A percentile compares a stretch with the other conserved stretches of the same genome.
Evolutionary conservation across 1,140 invertebrate genomes (phyloP).

Genomic region (Drosophila takahashii): DNA sequence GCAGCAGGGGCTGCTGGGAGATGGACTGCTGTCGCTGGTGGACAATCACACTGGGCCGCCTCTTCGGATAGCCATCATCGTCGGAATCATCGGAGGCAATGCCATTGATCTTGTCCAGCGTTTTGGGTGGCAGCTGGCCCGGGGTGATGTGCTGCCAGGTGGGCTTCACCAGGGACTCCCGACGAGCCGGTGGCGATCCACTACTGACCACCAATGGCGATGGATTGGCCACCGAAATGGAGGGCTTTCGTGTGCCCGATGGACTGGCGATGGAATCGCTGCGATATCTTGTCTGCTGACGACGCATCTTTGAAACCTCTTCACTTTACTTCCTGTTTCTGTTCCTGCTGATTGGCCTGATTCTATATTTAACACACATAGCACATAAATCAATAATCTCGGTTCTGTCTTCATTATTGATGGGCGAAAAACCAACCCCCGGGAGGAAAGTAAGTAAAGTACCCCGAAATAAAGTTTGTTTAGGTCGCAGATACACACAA

Average conservation of each 20-base stretch:
- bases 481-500: slow-evolving; percentile 25
- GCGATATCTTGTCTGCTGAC: slow-evolving; percentile 74
- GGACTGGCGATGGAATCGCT: slow-evolving; percentile 72
- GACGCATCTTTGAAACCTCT: slow-evolving; percentile 69
- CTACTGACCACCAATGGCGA: slow-evolving; percentile 47
- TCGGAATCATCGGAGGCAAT: slow-evolving; percentile 77
- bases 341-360: slow-evolving; percentile 44
- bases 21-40: slow-evolving; percentile 75
- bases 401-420: slow-evolving; percentile 45
- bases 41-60: slow-evolving; percentile 77
- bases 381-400: slow-evolving; percentile 46
- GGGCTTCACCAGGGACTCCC: slow-evolving; percentile 82
- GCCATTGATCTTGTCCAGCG: slow-evolving; percentile 81
- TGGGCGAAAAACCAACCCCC: slow-evolving; percentile 32
- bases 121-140: slow-evolving; percentile 75
- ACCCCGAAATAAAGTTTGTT: slow-evolving; percentile 27
- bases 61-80: slow-evolving; percentile 74
- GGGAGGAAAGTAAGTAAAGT: slow-evolving; percentile 6
- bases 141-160: slow-evolving; percentile 84
- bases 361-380: slow-evolving; percentile 62
- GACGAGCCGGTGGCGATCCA: slow-evolving; percentile 58
- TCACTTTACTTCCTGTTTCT: slow-evolving; percentile 13
- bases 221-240: slow-evolving; percentile 41
- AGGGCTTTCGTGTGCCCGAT: slow-evolving; percentile 52
- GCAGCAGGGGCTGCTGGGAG: slow-evolving; percentile 67